Evolutionary conservation across 2,113 vertebrate species (phyloP), one percentile per base, ranked within the genome.

Genomic region (Pimephales promelas): DNA sequence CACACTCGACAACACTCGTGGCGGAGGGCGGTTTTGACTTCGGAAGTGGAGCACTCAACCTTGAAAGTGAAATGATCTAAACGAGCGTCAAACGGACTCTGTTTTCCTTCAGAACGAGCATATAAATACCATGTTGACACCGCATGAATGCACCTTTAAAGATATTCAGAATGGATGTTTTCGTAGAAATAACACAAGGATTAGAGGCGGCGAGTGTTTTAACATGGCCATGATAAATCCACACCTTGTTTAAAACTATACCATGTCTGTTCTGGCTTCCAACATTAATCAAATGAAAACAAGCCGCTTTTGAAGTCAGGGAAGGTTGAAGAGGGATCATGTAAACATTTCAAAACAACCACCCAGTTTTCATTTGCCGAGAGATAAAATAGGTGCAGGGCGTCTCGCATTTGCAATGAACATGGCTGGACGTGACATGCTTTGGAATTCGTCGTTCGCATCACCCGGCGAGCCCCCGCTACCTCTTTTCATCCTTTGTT

Each of bases 401-500:
- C 92, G 95, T 95, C 96, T 95, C 93, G 94, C 94, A 95, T 97
- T 96, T 95, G 95, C 96, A 96, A 96, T 96, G 95, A 97, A 95
- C 95, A 93, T 90, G 89, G 93, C 94, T 93, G 96, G 95, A 98
- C 96, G 96, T 98, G 97, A 97, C 95, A 94, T 94, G 97, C 96
- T 97, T 98, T 93, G 96, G 96, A 97, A 97, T 97, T 95, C 94
- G 95, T 93, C 93, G 95, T 96, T 96, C 90, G 88, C 95, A 94
- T 94, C 95, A 96, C 95, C 95, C 47, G 95, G 92, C 93, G 94
- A 93, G 95, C 94, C 93, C 95, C 84, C 95, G 94, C 81, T 74
- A 70, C 81, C 96, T 95, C 96, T 97, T 97, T 98, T 98, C 96
- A 97, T 98, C 97, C 96, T 99, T 98, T 98, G 97, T 98, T 98